Evolutionary conservation across 1,140 invertebrate species (phyloP), one percentile per base, ranked within the genome.

Genomic region (Psix sp.): DNA sequence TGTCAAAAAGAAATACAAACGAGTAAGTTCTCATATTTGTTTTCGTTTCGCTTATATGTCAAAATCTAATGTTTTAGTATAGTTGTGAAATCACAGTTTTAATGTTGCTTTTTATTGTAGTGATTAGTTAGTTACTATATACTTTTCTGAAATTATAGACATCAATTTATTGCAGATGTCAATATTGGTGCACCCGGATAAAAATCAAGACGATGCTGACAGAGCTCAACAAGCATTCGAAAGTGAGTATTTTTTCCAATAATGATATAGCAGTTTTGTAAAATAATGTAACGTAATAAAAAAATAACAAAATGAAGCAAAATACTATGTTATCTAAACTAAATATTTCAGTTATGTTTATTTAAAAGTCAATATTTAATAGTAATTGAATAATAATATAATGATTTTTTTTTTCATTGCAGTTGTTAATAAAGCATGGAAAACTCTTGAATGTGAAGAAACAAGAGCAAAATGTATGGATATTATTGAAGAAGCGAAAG

Each of bases 111-210:
- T n/a, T n/a, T n/a, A n/a, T n/a, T n/a, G n/a, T n/a, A n/a, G n/a
- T n/a, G n/a, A n/a, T n/a, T n/a, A n/a, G n/a, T n/a, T n/a, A n/a
- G n/a, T n/a, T n/a, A n/a, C n/a, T n/a, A n/a, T n/a, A n/a, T n/a
- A n/a, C n/a, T n/a, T n/a, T n/a, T n/a, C n/a, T n/a, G n/a, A n/a
- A n/a, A n/a, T n/a, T n/a, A n/a, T n/a, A n/a, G n/a, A n/a, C n/a
- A 2, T 20, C 13, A 2, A 7, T 45, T 45, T 24, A 36, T 57
- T 57, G 18, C 81, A 93, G 90, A 91, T 99, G 79, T 99, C 98
- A 10, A 96, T 99, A 85, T 89, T 99, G 70, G 96, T 99, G 0
- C 98, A 99, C 93, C 98, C 98, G 36, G 97, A 99, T 81, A 98
- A 98, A 89, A 99, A 99, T 89, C 94, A 94, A 86, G 95, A 99